These are phyloP conservation scores for Neolamprologus sp. DNA, from an alignment of 2,113 vertebrate species.

Conservation along the genomic window DNA sequence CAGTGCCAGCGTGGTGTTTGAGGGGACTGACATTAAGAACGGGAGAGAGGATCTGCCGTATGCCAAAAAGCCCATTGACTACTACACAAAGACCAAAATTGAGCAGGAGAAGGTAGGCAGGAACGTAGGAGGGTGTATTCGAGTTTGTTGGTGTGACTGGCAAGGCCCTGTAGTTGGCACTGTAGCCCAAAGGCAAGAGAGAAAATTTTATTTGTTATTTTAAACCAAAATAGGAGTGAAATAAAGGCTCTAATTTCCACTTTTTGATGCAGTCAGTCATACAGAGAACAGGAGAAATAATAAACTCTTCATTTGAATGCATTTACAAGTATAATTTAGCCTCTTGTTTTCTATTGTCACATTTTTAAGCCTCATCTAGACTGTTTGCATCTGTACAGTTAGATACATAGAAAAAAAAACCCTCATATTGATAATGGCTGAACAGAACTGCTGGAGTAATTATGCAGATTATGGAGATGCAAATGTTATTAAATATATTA, in stretches of 20 bases:
- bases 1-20: constrained; percentile 94
- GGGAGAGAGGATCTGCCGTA: constrained; percentile 91
- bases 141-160: neutral
- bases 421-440: neutral
- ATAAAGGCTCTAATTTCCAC: neutral
- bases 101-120: constrained; percentile 85
- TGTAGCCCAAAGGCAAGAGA: neutral
- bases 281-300: neutral
- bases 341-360: neutral
- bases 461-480: neutral
- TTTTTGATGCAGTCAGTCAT: neutral
- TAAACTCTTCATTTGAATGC: neutral
- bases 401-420: fast-evolving
- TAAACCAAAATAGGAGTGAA: neutral
- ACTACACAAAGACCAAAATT: constrained; percentile 96
- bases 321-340: neutral
- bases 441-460: neutral
- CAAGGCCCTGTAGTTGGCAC: neutral
- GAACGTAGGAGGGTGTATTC: neutral
- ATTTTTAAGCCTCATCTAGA: neutral
- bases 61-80: constrained; percentile 87
- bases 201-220: neutral
- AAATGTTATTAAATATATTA: neutral
- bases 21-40: constrained; percentile 89
- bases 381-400: neutral